These are phyloP conservation scores for Sycobia sp. DNA, from an alignment of 1,140 invertebrate genomes.

Conservation along the genomic window DNA sequence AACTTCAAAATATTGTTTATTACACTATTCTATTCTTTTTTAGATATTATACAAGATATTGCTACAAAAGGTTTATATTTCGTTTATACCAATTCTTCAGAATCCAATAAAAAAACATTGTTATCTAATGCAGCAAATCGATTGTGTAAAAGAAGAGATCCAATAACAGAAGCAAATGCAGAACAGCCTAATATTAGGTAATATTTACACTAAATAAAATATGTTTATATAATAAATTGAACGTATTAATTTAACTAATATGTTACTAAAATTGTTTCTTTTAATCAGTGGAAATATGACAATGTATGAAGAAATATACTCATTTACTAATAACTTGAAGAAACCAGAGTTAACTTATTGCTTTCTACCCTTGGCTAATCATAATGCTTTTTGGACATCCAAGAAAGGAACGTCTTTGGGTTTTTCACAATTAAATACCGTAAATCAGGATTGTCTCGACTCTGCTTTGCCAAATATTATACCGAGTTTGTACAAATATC, in stretches of 20 bases:
- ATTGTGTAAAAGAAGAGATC: slow-evolving; percentile 76
- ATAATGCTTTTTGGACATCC: slow-evolving; percentile 92
- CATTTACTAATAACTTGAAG: slow-evolving; percentile 89
- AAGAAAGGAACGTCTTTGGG: slow-evolving; percentile 92
- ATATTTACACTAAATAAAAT: too few species aligned
- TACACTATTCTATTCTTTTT: slow-evolving; percentile 32
- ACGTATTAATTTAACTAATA: too few species aligned
- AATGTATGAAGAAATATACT: slow-evolving; percentile 93
- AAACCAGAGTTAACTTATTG: slow-evolving; percentile 94
- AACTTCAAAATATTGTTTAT: slow-evolving; percentile 16
- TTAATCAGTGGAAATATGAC: slow-evolving; percentile 76
- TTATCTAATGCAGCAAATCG: slow-evolving; percentile 81
- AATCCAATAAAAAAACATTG: slow-evolving; percentile 72
- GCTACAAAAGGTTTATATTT: slow-evolving; percentile 89
- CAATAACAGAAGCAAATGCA: slow-evolving; percentile 73
- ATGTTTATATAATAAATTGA: too few species aligned
- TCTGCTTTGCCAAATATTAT: slow-evolving; percentile 84
- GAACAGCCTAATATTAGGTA: too few species aligned
- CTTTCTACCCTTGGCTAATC: slow-evolving; percentile 93
- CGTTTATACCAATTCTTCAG: slow-evolving; percentile 81
- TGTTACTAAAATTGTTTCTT: slow-evolving; percentile 3
- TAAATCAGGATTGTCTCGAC: slow-evolving; percentile 81
- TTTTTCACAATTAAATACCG: slow-evolving; percentile 80
- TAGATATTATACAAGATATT: slow-evolving; percentile 88
- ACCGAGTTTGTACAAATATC: slow-evolving; percentile 85